A percentile compares a stretch with the other conserved stretches of the same genome.
phyloP scores from a whole-genome alignment of 2,888 invertebrate species.

The Parascotia fuliginaria region DNA sequence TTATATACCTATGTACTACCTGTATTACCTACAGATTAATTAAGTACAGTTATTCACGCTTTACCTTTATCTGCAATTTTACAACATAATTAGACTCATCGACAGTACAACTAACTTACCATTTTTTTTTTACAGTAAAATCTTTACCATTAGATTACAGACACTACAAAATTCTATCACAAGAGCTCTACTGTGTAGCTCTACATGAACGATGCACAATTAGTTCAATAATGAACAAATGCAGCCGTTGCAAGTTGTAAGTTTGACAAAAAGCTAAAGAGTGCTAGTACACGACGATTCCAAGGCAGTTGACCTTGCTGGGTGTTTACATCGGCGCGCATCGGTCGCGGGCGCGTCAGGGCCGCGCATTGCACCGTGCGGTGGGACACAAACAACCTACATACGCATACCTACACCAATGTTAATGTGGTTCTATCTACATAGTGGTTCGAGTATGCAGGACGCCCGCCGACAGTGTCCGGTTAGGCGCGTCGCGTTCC shows the following conservation, averaged over 20 bases:
- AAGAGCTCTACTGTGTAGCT: conserved; percentile 12
- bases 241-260: conserved; percentile 22
- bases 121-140: too few species aligned
- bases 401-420: conserved; percentile 61
- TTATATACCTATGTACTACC: too few species aligned
- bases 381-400: conserved; percentile 77
- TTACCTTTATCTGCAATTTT: too few species aligned
- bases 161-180: too few species aligned
- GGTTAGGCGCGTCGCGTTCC: conserved; percentile 69
- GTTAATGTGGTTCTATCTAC: conserved; percentile 61
- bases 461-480: conserved; percentile 72
- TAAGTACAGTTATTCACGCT: too few species aligned
- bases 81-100: too few species aligned
- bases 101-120: too few species aligned
- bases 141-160: too few species aligned
- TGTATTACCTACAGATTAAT: too few species aligned
- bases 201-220: conserved; percentile 1
- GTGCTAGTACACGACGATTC: conserved; percentile 54
- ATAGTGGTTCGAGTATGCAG: conserved; percentile 75
- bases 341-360: conserved; percentile 75
- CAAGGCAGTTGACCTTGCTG: conserved; percentile 78
- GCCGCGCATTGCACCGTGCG: conserved; percentile 72
- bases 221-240: neutral
- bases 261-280: conserved; percentile 53
- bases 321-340: conserved; percentile 73